These are phyloP conservation scores for Poeciliopsis presidionis DNA, from an alignment of 2,797 vertebrate species.

Conservation along the genomic window DNA sequence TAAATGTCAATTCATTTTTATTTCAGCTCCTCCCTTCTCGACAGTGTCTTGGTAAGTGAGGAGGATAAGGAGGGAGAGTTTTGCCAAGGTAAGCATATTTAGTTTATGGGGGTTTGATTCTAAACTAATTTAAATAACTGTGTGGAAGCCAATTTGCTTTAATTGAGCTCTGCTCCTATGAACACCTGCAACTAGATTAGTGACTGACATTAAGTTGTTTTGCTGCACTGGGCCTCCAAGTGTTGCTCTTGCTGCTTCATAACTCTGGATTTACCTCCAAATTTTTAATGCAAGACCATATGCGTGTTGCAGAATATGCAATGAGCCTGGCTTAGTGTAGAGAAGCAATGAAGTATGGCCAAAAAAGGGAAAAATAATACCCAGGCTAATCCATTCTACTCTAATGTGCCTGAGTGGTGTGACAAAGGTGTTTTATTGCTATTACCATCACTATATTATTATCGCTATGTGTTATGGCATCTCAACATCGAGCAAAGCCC, in stretches of 20 bases:
- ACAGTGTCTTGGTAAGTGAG: constrained; percentile 58
- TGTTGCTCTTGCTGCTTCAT: constrained; percentile 66
- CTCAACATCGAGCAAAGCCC: constrained; percentile 54
- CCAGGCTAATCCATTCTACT: constrained; percentile 72
- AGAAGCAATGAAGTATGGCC: constrained; percentile 69
- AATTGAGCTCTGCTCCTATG: constrained; percentile 79
- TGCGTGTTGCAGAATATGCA: constrained; percentile 76
- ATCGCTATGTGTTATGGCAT: constrained; percentile 70
- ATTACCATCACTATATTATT: constrained; percentile 72
- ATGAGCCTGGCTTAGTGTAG: constrained; percentile 66
- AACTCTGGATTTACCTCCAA: constrained; percentile 78
- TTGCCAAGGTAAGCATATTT: constrained; percentile 83
- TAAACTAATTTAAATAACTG: constrained; percentile 84
- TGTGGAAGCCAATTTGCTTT: constrained; percentile 81
- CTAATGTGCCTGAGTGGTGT: constrained; percentile 49
- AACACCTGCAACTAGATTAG: constrained; percentile 84
- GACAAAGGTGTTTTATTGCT: constrained; percentile 75
- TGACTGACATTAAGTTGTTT: constrained; percentile 83
- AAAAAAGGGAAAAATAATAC: constrained; percentile 71
- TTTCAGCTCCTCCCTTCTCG: constrained; percentile 64
- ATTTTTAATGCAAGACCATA: constrained; percentile 81
- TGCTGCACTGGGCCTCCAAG: constrained; percentile 76
- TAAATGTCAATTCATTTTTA: constrained; percentile 82
- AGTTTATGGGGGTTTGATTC: constrained; percentile 72
- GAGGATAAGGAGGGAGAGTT: constrained; percentile 49